Evolutionary conservation across 35 echinoderm and acorn worm genomes (phyloP).

Genomic region (Lytechinus variegatus): DNA sequence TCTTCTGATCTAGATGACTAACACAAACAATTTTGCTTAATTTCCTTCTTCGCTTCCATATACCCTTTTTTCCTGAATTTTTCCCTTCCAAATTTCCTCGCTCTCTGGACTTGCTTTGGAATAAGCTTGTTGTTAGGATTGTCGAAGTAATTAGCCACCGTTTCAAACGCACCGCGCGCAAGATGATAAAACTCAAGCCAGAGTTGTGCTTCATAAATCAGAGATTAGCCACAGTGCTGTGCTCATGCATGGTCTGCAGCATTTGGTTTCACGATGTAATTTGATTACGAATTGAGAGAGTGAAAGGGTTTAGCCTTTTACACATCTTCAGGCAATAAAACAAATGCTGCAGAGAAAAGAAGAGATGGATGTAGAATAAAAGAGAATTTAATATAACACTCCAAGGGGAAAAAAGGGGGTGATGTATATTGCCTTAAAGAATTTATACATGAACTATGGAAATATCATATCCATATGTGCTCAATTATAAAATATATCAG

Average conservation of each 20-base stretch:
- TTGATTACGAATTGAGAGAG: not conserved
- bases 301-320: conserved; percentile 2
- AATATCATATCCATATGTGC: not conserved
- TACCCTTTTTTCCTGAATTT: not conserved
- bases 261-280: not conserved
- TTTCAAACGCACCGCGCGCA: not conserved
- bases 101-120: not conserved
- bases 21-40: not conserved
- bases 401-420: not conserved
- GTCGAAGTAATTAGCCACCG: not conserved
- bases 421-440: not conserved
- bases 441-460: not conserved
- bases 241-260: not conserved
- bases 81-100: not conserved
- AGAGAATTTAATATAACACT: too few species aligned
- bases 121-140: not conserved
- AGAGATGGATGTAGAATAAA: not conserved
- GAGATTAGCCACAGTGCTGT: not conserved
- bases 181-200: not conserved
- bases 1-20: not conserved
- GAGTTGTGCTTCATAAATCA: not conserved
- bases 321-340: not conserved
- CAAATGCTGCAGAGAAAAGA: not conserved
- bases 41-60: not conserved
- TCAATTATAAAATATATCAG: not conserved